A percentile compares a stretch with the other conserved stretches of the same genome.
Evolutionary conservation across 2,888 invertebrate genomes (phyloP).

Genomic region (Ypsolopha sequella): DNA sequence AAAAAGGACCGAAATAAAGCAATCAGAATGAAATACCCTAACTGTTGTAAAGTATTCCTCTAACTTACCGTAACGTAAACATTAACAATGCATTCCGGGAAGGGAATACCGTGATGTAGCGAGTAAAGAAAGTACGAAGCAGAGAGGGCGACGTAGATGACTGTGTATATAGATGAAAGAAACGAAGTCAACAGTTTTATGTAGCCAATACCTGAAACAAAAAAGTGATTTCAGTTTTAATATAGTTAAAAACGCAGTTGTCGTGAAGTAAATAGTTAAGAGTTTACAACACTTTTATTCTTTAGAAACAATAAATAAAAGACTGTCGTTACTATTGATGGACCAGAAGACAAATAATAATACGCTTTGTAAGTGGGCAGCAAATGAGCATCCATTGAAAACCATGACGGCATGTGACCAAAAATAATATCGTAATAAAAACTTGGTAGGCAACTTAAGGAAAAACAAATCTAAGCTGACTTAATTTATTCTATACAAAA

Average conservation of each 20-base stretch:
- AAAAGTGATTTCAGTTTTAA: background rate
- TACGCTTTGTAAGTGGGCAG: too few relatives aligned
- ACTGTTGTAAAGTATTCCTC: background rate
- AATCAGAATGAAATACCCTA: too few relatives aligned
- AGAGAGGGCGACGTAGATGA: constrained; percentile 69
- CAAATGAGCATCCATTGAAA: too few relatives aligned
- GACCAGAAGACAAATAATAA: too few relatives aligned
- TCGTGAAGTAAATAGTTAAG: too few relatives aligned
- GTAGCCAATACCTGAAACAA: constrained; percentile 71
- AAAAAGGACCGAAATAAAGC: too few relatives aligned
- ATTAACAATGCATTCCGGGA: constrained; percentile 55
- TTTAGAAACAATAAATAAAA: too few relatives aligned
- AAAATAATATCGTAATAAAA: background rate
- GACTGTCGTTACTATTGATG: too few relatives aligned
- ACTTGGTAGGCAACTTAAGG: background rate
- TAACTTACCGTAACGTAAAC: constrained; percentile 45
- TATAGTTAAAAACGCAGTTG: background rate
- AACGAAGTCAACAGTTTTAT: constrained; percentile 68
- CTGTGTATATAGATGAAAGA: constrained; percentile 65
- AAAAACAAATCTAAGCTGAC: too few relatives aligned
- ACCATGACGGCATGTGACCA: background rate
- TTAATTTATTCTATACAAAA: too few relatives aligned
- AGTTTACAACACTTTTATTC: too few relatives aligned
- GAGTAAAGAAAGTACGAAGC: constrained; percentile 52
- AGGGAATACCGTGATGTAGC: constrained; percentile 49